A percentile compares a stretch with the other conserved stretches of the same genome.
Conservation (phyloP, 2,888 invertebrate species). For the Trissonchulus latispiculum region DNA sequence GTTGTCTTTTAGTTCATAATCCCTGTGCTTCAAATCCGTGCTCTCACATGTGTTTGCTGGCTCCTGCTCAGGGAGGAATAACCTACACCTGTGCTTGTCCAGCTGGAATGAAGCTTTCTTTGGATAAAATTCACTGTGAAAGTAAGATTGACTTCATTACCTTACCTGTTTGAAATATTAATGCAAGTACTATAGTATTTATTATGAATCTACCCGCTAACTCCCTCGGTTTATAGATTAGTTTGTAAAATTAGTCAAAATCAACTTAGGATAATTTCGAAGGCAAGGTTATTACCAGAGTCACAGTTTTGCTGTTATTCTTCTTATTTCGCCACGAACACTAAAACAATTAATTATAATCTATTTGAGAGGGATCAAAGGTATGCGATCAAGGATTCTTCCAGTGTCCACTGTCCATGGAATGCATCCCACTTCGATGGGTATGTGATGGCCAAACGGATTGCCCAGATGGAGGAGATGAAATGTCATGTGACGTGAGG, state of each 20-base stretch:
- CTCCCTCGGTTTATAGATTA: too few relatives aligned
- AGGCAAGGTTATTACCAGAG: too few relatives aligned
- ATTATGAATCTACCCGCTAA: too few relatives aligned
- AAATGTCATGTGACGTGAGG: slow-evolving; percentile 7
- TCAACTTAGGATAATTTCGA: too few relatives aligned
- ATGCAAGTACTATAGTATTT: too few relatives aligned
- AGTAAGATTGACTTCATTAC: neutral
- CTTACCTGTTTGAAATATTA: neutral
- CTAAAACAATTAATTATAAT: too few relatives aligned
- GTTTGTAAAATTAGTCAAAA: too few relatives aligned
- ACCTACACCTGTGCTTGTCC: neutral
- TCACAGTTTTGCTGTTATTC: too few relatives aligned
- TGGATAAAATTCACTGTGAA: neutral
- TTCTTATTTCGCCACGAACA: too few relatives aligned
- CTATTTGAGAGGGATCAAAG: neutral
- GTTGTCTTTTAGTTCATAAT: neutral
- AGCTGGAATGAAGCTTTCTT: neutral
- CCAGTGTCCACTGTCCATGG: neutral
- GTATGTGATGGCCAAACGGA: neutral
- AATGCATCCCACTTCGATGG: neutral
- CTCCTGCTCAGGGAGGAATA: neutral
- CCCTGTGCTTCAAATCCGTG: neutral
- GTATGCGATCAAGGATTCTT: neutral
- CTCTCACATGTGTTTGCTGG: neutral
- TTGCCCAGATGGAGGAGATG: slow-evolving; percentile 5